Evolutionary conservation across 2,888 invertebrate genomes (phyloP).

Genomic region (Ichneumon xanthorius): DNA sequence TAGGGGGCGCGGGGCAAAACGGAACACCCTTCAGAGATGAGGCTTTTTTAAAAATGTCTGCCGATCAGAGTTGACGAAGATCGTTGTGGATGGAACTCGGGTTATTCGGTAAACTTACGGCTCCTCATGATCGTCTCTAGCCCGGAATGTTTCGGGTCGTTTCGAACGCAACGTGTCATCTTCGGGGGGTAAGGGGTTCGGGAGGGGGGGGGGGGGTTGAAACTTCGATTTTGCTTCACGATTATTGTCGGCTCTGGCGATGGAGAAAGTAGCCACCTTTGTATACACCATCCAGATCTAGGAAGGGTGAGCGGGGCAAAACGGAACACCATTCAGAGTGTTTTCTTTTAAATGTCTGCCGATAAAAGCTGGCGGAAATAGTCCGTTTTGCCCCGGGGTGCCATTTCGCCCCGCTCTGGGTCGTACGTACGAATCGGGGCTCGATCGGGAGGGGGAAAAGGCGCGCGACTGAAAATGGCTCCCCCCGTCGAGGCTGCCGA

Average conservation of each 20-base stretch:
- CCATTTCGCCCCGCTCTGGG: background rate
- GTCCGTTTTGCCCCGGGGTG: background rate
- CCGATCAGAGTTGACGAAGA: no score
- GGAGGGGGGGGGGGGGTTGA: background rate
- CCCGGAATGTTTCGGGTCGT: slow-evolving; percentile 70
- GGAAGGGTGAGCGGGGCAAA: background rate
- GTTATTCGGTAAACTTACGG: slow-evolving; percentile 30
- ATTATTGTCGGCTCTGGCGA: slow-evolving; percentile 26
- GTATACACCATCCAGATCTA: slow-evolving; percentile 23
- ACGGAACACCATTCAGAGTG: background rate
- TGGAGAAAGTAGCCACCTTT: slow-evolving; percentile 24
- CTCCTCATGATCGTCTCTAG: slow-evolving; percentile 40
- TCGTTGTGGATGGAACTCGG: background rate
- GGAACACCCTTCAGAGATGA: background rate
- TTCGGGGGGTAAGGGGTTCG: slow-evolving; percentile 79
- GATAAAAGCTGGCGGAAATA: background rate
- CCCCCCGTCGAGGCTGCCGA: slow-evolving; percentile 3
- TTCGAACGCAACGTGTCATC: slow-evolving; percentile 74
- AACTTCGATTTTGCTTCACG: slow-evolving; percentile 27
- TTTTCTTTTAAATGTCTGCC: no score
- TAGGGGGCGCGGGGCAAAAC: background rate
- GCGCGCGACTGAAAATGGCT: slow-evolving; percentile 33
- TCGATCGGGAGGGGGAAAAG: background rate
- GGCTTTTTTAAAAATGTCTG: background rate
- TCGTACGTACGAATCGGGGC: background rate